Conservation (phyloP, 2,888 invertebrate genomes). For the Deilephila elpenor region DNA sequence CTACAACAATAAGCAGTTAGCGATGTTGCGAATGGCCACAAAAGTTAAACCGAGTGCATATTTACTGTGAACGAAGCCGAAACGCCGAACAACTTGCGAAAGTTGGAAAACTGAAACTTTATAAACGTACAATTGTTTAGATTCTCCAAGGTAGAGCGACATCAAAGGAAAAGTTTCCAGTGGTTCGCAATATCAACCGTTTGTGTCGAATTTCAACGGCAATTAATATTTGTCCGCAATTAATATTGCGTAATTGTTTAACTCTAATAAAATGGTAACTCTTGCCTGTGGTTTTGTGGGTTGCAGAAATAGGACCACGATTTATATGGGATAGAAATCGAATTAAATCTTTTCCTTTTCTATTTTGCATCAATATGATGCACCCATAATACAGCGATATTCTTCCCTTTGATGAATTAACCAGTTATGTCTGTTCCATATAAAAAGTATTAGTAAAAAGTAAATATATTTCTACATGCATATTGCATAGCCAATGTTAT, state of each 20-base stretch:
- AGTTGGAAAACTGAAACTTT: conserved; percentile 29
- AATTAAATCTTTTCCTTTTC: too few relatives aligned
- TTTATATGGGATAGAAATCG: neutral
- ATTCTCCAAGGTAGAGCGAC: conserved; percentile 52
- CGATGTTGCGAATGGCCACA: conserved; percentile 19
- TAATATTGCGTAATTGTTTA: conserved; percentile 39
- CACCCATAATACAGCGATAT: too few relatives aligned
- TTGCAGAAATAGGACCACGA: neutral
- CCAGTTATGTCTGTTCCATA: too few relatives aligned
- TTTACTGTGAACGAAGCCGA: conserved; percentile 28
- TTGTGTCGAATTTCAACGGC: conserved; percentile 51
- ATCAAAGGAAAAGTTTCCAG: conserved; percentile 75
- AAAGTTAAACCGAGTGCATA: conserved; percentile 28
- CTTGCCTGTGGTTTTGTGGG: neutral
- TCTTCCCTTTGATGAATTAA: too few relatives aligned
- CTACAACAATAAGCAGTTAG: neutral
- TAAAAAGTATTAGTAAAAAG: too few relatives aligned
- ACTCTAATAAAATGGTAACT: neutral
- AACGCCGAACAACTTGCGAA: conserved; percentile 26
- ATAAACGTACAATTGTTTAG: conserved; percentile 59
- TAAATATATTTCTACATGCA: too few relatives aligned
- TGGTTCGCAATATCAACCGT: conserved; percentile 60
- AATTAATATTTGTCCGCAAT: conserved; percentile 23
- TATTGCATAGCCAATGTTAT: too few relatives aligned
- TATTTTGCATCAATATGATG: too few relatives aligned